phyloP scores from a whole-genome alignment of 2,113 vertebrate genomes.

The Tragelaphus imberbis region DNA sequence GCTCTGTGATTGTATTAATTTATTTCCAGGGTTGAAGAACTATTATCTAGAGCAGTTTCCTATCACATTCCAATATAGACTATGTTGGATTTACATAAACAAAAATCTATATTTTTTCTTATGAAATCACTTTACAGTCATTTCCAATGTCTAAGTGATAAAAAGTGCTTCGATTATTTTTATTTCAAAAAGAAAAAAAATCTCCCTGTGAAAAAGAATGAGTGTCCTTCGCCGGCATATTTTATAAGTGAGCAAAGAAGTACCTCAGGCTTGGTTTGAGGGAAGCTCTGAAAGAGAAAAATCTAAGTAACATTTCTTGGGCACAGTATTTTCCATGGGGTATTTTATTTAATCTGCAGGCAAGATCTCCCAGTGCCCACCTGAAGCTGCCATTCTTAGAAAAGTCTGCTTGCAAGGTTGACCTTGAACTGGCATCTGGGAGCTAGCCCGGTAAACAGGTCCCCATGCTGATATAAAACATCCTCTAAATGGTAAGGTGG shows the following conservation, averaged over 20 bases:
- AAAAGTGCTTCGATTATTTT: not conserved
- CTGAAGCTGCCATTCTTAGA: accelerated
- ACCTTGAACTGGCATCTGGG: not conserved
- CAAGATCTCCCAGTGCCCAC: not conserved
- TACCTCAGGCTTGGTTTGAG: not conserved
- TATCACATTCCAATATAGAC: too few relatives aligned
- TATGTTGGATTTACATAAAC: not conserved
- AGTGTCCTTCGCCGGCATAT: not conserved
- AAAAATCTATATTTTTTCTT: not conserved
- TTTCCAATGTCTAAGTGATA: not conserved
- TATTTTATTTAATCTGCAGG: not conserved
- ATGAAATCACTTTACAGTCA: not conserved
- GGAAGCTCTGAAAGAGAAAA: not conserved
- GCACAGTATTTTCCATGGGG: not conserved
- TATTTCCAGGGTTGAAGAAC: not conserved
- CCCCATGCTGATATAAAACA: too few relatives aligned
- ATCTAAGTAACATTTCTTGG: not conserved
- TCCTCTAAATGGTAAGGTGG: accelerated
- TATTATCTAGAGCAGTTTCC: not conserved
- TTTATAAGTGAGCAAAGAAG: not conserved
- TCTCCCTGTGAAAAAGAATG: not conserved
- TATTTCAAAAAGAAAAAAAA: not conserved
- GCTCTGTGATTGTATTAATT: not conserved
- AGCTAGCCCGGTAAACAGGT: not conserved
- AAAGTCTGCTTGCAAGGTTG: not conserved